Percentiles rank a stretch among this genome's conserved stretches.
These are phyloP conservation scores for Stichodactyla mertensii DNA, from an alignment of 64 coral and sea anemone genomes.

Conservation along the genomic window DNA sequence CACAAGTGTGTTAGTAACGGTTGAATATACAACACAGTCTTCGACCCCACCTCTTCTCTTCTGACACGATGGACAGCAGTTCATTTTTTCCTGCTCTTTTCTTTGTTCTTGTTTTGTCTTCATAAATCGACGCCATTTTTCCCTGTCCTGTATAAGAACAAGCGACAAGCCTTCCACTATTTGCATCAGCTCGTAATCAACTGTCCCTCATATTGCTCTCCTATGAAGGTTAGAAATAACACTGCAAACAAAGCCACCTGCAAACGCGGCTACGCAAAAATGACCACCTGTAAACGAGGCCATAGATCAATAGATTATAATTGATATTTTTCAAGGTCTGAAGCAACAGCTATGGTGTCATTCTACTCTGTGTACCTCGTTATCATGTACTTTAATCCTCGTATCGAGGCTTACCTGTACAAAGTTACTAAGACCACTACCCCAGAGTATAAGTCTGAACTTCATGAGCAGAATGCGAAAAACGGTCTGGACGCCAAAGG, in stretches of 20 bases:
- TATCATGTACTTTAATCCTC: slow-evolving; percentile 97
- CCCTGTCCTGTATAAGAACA: no score
- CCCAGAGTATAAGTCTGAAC: slow-evolving; percentile 69
- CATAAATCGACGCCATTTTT: no score
- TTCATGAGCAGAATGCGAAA: slow-evolving; percentile 52
- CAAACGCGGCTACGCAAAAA: neutral
- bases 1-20: neutral
- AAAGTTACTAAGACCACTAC: slow-evolving; percentile 81
- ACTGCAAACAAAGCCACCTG: neutral
- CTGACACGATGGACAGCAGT: no score
- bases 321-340: slow-evolving; percentile 50
- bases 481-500: neutral
- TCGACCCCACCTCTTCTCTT: no score
- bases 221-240: neutral
- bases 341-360: slow-evolving; percentile 93
- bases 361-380: slow-evolving; percentile 88
- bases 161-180: no score
- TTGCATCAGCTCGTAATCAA: no score
- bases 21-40: no score
- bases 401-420: slow-evolving; percentile 79
- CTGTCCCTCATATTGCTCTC: no score
- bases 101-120: no score
- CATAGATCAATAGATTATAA: neutral
- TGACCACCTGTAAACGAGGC: neutral
- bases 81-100: no score